A percentile compares a stretch with the other conserved stretches of the same genome.
phyloP scores from a whole-genome alignment of 2,888 invertebrate species.

The Caenorhabditis sp. region DNA sequence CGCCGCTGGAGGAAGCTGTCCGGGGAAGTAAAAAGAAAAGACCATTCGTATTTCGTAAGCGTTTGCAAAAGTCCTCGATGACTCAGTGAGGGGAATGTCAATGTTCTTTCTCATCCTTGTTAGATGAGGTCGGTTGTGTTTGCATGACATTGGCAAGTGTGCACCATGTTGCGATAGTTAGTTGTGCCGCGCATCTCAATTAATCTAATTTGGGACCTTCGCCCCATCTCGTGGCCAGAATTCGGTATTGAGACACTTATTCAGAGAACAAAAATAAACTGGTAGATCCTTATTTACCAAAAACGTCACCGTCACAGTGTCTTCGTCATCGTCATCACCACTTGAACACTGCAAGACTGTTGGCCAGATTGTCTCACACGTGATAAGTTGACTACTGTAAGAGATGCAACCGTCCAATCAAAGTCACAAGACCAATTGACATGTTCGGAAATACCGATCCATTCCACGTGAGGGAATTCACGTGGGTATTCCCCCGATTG shows the following conservation, averaged over 20 bases:
- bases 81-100: conserved; percentile 30
- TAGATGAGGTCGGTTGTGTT: conserved; percentile 1
- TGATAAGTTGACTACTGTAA: conserved; percentile 50
- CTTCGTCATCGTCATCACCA: conserved; percentile 20
- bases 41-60: conserved; percentile 42
- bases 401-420: conserved; percentile 45
- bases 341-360: conserved; percentile 34
- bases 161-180: conserved; percentile 13
- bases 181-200: conserved; percentile 8
- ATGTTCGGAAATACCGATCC: conserved; percentile 55
- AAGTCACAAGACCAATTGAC: conserved; percentile 56
- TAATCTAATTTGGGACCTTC: conserved; percentile 32
- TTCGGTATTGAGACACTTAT: neutral
- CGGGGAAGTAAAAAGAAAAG: conserved; percentile 24
- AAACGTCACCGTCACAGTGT: conserved; percentile 20
- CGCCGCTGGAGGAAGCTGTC: conserved; percentile 16
- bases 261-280: conserved; percentile 18
- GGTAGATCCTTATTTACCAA: conserved; percentile 14
- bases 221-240: conserved; percentile 15
- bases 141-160: conserved; percentile 14
- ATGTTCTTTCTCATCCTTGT: conserved; percentile 8
- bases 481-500: conserved; percentile 57
- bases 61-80: conserved; percentile 21
- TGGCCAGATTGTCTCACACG: conserved; percentile 37
- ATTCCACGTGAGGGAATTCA: conserved; percentile 53